Base-by-base conservation (phyloP, 2,888 invertebrate genomes). In the Oligia latruncula region DNA sequence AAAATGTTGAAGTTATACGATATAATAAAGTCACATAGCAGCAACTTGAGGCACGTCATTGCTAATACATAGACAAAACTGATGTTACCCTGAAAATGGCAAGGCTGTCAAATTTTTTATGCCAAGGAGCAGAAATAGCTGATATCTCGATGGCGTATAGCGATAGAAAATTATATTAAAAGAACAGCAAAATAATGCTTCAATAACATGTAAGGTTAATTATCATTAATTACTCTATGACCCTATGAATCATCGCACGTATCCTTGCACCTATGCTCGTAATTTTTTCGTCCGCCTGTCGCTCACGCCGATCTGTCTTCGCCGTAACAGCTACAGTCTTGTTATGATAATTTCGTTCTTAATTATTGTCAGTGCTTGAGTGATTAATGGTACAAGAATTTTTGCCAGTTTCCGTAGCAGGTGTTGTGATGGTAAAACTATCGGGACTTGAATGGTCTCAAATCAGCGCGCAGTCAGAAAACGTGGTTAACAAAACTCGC, bases 291-390 rank as follows among this genome's bases (percentile, higher is more conserved):
- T 55, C 13, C 66, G 17, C 20, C 20, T 35, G 46, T 66, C 71
- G 46, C 17, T 66, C 29, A 20, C 6, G 49, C 15, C 58, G 11
- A 78, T 62, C 74, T 85, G 76, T 85, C 87, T 76, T 79, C 85
- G 46, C 60, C 55, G 3, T 62, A 60, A 78, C 78, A 60, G 84
- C 84, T 35, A 46, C 49, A 79, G 79, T 90, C 90, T 68, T 84
- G 90, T 90, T 93, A 92, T 92, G 92, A 85, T 93, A 92, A 92
- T 92, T 90, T 87, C 76, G 90, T 85, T 86, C 88, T 86, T 91
- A 92, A 93, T 92, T 91, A 90, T 80, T 75, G 70, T 76, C 71
- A 66, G 72, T n/a, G 65, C 29, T 64, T 68, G 58, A 71, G 11
- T 85, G 83, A 85, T 83, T 74, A 64, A 85, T 83, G 62, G 64